phyloP scores from a whole-genome alignment of 92 coral and sea anemone species.

The Phenganax marumi region DNA sequence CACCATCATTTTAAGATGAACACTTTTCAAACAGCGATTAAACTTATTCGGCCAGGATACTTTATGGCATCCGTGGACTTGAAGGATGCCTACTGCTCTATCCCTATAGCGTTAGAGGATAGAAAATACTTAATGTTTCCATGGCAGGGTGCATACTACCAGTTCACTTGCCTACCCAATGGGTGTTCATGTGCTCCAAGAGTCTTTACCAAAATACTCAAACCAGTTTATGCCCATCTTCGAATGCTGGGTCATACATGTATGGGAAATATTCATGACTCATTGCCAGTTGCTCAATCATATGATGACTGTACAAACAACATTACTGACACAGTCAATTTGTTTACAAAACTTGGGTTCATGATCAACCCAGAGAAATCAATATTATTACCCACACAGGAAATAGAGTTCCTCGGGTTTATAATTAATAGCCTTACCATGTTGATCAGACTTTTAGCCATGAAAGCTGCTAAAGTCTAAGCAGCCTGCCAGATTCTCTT shows the following conservation, averaged over 20 bases:
- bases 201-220: slow-evolving; percentile 43
- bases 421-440: neutral
- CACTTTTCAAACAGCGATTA: no score
- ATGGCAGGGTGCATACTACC: slow-evolving; percentile 30
- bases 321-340: no score
- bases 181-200: slow-evolving; percentile 48
- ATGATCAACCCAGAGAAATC: neutral
- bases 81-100: no score
- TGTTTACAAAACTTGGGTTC: neutral
- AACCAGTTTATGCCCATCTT: slow-evolving; percentile 43
- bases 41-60: no score
- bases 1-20: no score
- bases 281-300: slow-evolving; percentile 24
- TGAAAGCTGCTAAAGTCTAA: neutral
- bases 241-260: slow-evolving; percentile 25
- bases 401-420: neutral
- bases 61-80: no score
- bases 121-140: slow-evolving; percentile 17
- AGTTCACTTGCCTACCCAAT: slow-evolving; percentile 51
- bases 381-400: neutral
- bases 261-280: slow-evolving; percentile 50
- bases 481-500: neutral
- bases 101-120: no score
- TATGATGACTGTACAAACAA: slow-evolving; percentile 23
- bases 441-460: neutral